Percentiles rank a stretch among this genome's conserved stretches.
These are phyloP conservation scores for Symphodus melops DNA, from an alignment of 2,113 vertebrate genomes.

Conservation along the genomic window DNA sequence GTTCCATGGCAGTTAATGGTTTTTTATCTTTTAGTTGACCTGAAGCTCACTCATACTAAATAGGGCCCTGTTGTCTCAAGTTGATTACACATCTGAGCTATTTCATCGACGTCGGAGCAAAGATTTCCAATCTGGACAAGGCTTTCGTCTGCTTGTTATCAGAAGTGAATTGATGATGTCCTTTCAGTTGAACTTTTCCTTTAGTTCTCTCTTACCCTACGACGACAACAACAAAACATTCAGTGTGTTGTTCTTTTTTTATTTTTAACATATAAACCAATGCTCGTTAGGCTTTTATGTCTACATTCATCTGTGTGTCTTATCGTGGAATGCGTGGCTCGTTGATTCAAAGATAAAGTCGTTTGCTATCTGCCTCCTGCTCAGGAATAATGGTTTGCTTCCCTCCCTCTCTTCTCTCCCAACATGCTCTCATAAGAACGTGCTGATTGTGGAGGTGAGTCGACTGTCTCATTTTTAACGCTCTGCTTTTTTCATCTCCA, in stretches of 20 bases:
- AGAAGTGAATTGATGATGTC: not conserved
- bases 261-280: not conserved
- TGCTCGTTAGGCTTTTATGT: not conserved
- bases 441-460: conserved; percentile 96
- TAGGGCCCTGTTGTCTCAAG: conserved; percentile 57
- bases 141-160: conserved; percentile 2
- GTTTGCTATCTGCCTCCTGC: conserved; percentile 38
- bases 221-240: not conserved
- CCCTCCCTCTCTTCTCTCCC: conserved; percentile 54
- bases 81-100: conserved; percentile 60
- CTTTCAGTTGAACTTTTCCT: not conserved
- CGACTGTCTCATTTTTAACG: conserved; percentile 30
- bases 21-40: conserved; percentile 18
- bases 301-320: not conserved
- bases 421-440: conserved; percentile 85
- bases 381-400: conserved; percentile 39
- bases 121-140: conserved; percentile 28
- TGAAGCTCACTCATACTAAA: conserved; percentile 14
- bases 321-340: conserved; percentile 14
- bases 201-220: not conserved
- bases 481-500: conserved; percentile 7
- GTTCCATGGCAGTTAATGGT: conserved; percentile 15
- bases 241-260: not conserved
- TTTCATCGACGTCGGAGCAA: conserved; percentile 39
- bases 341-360: conserved; percentile 1